phyloP scores from a whole-genome alignment of 2,113 vertebrate species.

The Zapus hudsonius region DNA sequence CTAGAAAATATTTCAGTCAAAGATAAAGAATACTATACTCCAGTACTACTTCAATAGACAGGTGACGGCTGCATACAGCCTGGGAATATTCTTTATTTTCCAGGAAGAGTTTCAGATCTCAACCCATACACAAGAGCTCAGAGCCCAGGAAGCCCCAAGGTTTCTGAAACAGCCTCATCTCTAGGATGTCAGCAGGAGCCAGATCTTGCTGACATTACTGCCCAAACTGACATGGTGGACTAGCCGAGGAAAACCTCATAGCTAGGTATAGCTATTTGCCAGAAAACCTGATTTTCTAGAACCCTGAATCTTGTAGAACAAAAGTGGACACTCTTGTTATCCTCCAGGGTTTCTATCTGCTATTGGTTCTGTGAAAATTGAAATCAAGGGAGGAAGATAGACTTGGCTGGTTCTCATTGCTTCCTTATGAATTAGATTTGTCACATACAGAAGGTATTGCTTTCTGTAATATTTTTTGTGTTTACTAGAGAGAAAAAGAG shows the following conservation, averaged over 20 bases:
- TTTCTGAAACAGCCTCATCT: accelerated
- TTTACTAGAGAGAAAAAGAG: no score
- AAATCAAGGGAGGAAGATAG: background rate
- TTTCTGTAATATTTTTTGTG: no score
- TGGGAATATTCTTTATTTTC: background rate
- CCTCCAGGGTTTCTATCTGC: background rate
- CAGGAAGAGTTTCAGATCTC: background rate
- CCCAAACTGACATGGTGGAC: accelerated
- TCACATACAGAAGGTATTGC: accelerated
- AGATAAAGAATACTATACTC: slow-evolving; percentile 28
- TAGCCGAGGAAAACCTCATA: accelerated
- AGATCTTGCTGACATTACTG: accelerated
- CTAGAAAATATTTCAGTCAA: slow-evolving; percentile 62
- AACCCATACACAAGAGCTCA: background rate
- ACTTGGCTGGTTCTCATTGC: background rate
- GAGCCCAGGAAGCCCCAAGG: background rate
- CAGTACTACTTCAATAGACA: slow-evolving; percentile 24
- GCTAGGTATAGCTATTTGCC: accelerated
- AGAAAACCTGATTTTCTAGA: background rate
- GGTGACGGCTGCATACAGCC: background rate
- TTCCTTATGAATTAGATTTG: accelerated
- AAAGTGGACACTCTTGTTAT: background rate
- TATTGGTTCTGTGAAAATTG: accelerated
- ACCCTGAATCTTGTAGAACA: background rate
- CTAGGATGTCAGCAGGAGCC: accelerated